phyloP scores from a whole-genome alignment of 1,140 invertebrate species.

The Drosophila nebulosa region DNA sequence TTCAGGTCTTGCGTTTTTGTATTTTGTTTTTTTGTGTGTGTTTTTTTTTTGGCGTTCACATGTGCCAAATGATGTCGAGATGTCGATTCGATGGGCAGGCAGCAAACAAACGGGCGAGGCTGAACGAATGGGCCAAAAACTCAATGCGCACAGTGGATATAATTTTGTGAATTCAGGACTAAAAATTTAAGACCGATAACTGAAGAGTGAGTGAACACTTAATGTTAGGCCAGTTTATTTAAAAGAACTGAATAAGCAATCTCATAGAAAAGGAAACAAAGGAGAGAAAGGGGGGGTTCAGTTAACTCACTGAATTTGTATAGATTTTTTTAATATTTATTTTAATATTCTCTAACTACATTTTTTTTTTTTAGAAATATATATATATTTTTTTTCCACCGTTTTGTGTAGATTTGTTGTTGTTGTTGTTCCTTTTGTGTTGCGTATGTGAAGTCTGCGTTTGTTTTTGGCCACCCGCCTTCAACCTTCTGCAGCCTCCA shows the following conservation, averaged over 20 bases:
- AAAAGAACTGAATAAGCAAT: too few species aligned
- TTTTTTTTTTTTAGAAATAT: neutral
- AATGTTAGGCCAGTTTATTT: too few species aligned
- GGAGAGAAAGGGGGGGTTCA: too few species aligned
- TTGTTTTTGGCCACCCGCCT: constrained; percentile 52
- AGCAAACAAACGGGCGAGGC: constrained; percentile 27
- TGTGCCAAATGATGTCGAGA: constrained; percentile 56
- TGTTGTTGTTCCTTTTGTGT: constrained; percentile 17
- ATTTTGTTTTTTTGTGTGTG: neutral
- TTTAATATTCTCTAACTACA: neutral
- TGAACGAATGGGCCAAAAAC: constrained; percentile 18
- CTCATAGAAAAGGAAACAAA: too few species aligned
- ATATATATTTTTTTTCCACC: neutral
- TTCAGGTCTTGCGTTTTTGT: constrained; percentile 2
- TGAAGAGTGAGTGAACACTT: too few species aligned
- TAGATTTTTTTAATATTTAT: too few species aligned
- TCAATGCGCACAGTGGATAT: neutral
- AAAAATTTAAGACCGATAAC: too few species aligned
- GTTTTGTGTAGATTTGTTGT: neutral
- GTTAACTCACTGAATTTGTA: too few species aligned
- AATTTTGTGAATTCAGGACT: neutral
- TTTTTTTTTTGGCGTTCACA: constrained; percentile 61
- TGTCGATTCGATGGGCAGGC: constrained; percentile 46
- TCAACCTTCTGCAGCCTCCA: constrained; percentile 13
- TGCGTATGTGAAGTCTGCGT: constrained; percentile 17